Evolutionary conservation across 2,797 vertebrate genomes (phyloP), one percentile per base, ranked within the genome.

Genomic region (Fundulus diaphanus): DNA sequence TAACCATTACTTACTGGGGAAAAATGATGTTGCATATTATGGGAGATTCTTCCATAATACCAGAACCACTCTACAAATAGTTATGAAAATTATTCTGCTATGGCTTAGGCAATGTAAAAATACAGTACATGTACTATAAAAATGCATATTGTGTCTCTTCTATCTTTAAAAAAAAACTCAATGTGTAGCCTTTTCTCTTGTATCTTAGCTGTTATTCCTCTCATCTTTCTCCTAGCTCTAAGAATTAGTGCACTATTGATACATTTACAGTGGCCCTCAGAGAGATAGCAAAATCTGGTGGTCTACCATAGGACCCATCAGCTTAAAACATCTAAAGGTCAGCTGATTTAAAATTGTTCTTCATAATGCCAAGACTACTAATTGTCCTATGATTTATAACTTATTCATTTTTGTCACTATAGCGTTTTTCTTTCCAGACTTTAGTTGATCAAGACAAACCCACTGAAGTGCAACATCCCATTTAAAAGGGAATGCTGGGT

Each of bases 291-390:
- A 77, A 83, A 82, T 70, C 78, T 75, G 72, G 72, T 59, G 80
- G 84, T 59, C 71, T 72, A 82, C 80, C 37, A 82, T 73, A 79
- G 27, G 51, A 68, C 72, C 49, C 6, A 46, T 33, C 66, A 68
- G 70, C 76, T 84, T 76, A 76, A 76, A 77, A 46, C 12, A 9
- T 73, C 63, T 70, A 74, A 67, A 70, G 57, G 77, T 87, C 76
- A 85, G 87, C 46, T 0, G 57, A 83, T 88, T 82, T 77, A 54
- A 22, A 22, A 2, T 33, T 24, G 63, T 31, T 78, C 65, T 75
- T 71, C 79, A 85, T 69, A 80, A 87, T 33, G 46, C 67, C 87
- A 29, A 82, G 86, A 85, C 82, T 73, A 80, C 68, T 82, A 66
- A 66, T 79, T 75, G 57, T 27, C 78, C 52, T 51, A 65, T 70